These are phyloP conservation scores for Bombylius discolor DNA, from an alignment of 2,888 invertebrate species.

Conservation along the genomic window DNA sequence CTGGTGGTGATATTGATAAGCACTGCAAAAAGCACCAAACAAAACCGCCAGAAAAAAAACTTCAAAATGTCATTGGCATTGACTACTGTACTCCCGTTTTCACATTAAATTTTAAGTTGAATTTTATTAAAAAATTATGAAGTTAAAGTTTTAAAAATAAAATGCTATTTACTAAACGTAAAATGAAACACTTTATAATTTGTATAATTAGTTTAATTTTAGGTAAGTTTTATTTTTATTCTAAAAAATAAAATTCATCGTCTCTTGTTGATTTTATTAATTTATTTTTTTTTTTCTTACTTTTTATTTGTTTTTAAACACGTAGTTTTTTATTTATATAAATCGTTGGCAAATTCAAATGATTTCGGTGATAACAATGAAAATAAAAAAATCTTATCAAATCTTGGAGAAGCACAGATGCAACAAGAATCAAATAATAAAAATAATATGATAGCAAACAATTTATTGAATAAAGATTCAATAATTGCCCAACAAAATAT, in stretches of 20 bases:
- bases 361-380: constrained; percentile 16
- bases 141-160: neutral
- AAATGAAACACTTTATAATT: constrained; percentile 23
- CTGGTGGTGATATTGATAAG: no score
- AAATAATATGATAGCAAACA: no score
- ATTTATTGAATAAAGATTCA: neutral
- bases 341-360: constrained; percentile 15
- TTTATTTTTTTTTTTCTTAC: neutral
- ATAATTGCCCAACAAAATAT: constrained; percentile 18
- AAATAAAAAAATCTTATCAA: neutral
- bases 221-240: constrained; percentile 7
- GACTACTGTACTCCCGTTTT: no score
- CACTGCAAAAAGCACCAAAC: no score
- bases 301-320: no score
- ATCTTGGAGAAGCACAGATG: no score
- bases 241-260: neutral
- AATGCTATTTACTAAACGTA: constrained; percentile 22
- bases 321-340: constrained; percentile 15
- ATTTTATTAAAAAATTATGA: no score
- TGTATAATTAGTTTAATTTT: constrained; percentile 14
- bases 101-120: no score
- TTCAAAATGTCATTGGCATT: no score
- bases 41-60: no score
- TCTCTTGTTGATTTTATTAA: neutral
- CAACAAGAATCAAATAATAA: no score